phyloP scores from a whole-genome alignment of 2,113 vertebrate species.

The Suncus etruscus region DNA sequence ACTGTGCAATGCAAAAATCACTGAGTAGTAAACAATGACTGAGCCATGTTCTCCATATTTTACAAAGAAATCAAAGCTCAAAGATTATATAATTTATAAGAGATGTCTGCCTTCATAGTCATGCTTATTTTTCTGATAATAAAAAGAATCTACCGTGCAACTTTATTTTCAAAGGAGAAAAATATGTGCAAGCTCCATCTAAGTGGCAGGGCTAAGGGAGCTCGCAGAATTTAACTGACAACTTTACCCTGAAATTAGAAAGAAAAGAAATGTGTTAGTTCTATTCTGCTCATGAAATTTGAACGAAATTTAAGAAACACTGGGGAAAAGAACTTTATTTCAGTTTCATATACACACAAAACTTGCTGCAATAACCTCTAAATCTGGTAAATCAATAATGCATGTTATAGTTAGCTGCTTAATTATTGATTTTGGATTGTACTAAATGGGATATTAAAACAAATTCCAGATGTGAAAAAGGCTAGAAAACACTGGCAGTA shows the following conservation, averaged over 20 bases:
- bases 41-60: neutral
- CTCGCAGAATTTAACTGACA: neutral
- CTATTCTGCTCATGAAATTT: constrained; percentile 41
- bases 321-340: constrained; percentile 63
- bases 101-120: neutral
- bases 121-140: neutral
- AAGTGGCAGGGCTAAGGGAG: neutral
- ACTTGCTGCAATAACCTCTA: constrained; percentile 65
- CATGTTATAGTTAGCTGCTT: constrained; percentile 81
- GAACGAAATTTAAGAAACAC: constrained; percentile 49
- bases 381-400: constrained; percentile 79
- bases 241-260: neutral
- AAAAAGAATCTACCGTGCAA: neutral
- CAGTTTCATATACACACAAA: constrained; percentile 69
- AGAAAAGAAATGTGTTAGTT: neutral
- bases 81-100: neutral
- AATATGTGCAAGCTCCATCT: neutral
- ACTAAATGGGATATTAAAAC: constrained; percentile 82
- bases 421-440: constrained; percentile 83
- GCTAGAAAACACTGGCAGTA: constrained; percentile 63
- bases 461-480: constrained; percentile 82
- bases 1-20: neutral
- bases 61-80: constrained; percentile 18
- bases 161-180: neutral
- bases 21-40: neutral